Evolutionary conservation across 2,888 invertebrate species (phyloP), one percentile per base, ranked within the genome.

Genomic region (Thera obeliscata): DNA sequence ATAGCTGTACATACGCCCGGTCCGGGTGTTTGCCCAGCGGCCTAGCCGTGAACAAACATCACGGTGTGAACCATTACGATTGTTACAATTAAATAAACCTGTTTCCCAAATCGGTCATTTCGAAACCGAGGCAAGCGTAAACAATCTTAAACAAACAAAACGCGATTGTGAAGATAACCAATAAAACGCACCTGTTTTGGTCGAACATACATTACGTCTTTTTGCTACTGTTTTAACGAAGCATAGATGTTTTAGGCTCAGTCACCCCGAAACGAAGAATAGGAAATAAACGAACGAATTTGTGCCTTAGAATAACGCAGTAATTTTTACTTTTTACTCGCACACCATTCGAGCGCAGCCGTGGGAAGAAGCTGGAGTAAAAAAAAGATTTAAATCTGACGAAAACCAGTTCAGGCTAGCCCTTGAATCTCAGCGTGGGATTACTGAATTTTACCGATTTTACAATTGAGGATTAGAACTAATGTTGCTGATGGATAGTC

Each of bases 41-140:
- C 73, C 70, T 22, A 69, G 76, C 74, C 81, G 81, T 82, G 83
- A 80, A 76, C 83, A 87, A 86, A 88, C 82, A 86, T 74, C 76
- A 75, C 78, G 76, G 76, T 76, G 80, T 79, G 78, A 79, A 81
- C 72, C 76, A 70, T 73, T 81, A 80, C 59, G 82, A 86, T 83
- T 82, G 82, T 83, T 84, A 82, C 81, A 71, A 78, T 81, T 78
- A 79, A 76, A 71, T 78, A 79, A 76, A 71, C 69, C 71, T 68
- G 74, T 73, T 72, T 61, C 55, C 66, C 69, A 57, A 56, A 60
- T 55, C 56, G 56, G 58, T 48, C 35, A 50, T 62, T 43, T 55
- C 56, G 43, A 67, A 69, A 68, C 61, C 62, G 60, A 66, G 64
- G 61, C 9, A 41, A 57, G 57, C 54, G 33, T 66, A 62, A 61